Conservation (phyloP, 2,797 vertebrate species). For the Cephalopachus bancanus region DNA sequence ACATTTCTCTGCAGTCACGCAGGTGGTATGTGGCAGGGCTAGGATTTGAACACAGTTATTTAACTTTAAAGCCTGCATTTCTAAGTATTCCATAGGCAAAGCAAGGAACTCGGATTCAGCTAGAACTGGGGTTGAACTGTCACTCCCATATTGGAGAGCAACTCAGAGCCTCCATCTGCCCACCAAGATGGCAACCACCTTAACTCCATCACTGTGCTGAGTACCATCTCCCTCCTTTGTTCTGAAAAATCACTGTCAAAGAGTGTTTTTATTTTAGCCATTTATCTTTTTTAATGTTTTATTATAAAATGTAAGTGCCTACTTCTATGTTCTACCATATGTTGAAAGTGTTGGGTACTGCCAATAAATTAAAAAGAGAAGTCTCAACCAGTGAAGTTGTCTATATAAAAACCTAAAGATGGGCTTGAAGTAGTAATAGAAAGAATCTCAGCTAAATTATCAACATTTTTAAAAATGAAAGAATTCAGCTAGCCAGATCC, state of each 20-base stretch:
- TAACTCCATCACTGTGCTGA: neutral
- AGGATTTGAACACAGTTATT: neutral
- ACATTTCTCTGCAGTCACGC: neutral
- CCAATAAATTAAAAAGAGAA: slow-evolving; percentile 19
- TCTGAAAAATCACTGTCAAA: neutral
- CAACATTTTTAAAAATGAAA: neutral
- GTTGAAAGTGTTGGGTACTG: neutral
- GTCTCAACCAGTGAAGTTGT: neutral
- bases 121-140: neutral
- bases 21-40: neutral
- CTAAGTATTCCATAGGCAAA: neutral
- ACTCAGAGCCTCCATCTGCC: neutral
- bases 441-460: neutral
- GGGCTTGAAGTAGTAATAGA: neutral
- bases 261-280: neutral
- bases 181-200: neutral
- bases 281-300: neutral
- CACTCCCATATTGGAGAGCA: neutral
- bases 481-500: neutral
- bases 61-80: neutral
- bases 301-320: neutral
- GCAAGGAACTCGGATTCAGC: neutral
- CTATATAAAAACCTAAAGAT: slow-evolving; percentile 7
- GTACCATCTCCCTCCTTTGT: neutral
- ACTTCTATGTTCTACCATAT: neutral